Evolutionary conservation across 2,113 vertebrate genomes (phyloP).

Genomic region (Eira barbara): DNA sequence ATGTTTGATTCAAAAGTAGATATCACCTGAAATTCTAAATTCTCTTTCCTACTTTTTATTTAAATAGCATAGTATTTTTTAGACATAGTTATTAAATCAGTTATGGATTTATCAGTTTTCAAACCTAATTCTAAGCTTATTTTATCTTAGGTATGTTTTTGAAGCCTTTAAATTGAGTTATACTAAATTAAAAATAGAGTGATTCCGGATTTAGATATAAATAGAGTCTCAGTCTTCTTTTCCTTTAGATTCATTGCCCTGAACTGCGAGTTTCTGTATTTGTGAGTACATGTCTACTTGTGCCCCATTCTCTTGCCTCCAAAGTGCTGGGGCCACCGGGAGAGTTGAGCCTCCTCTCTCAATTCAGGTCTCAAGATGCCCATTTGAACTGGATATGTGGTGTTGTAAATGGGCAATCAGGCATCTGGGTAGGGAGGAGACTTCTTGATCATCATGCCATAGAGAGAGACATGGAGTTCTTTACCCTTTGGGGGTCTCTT

Average conservation of each 20-base stretch:
- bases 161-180: neutral
- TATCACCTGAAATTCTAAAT: neutral
- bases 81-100: neutral
- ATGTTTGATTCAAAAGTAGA: neutral
- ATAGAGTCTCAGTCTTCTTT: neutral
- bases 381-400: fast-evolving
- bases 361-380: fast-evolving
- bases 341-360: fast-evolving
- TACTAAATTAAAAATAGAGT: neutral
- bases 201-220: neutral
- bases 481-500: too few species aligned
- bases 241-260: too few species aligned
- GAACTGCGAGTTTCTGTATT: fast-evolving
- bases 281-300: fast-evolving
- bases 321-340: fast-evolving
- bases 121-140: neutral
- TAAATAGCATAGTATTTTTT: neutral
- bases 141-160: neutral
- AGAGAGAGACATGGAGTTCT: fast-evolving
- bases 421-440: fast-evolving
- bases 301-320: fast-evolving
- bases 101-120: neutral
- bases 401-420: fast-evolving
- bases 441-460: fast-evolving
- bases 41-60: neutral